These are phyloP conservation scores for Dynastes hyllus DNA, from an alignment of 2,888 invertebrate genomes.

Conservation along the genomic window DNA sequence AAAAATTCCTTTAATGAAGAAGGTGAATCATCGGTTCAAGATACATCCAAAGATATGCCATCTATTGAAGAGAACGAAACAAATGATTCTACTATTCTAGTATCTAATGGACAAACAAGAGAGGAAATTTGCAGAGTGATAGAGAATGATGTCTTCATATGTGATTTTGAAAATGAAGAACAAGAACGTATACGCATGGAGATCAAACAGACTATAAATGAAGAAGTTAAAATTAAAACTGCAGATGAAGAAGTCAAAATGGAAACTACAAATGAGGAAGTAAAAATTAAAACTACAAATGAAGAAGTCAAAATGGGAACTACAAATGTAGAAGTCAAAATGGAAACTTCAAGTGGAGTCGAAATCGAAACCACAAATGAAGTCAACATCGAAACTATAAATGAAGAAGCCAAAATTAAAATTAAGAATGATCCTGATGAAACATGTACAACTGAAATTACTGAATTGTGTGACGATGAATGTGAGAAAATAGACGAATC, in stretches of 20 bases:
- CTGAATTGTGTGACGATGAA: conserved; percentile 55
- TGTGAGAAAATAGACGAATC: conserved; percentile 26
- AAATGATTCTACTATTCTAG: background rate
- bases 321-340: too few species aligned
- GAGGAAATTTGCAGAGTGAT: conserved; percentile 25
- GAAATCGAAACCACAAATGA: too few species aligned
- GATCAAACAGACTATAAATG: background rate
- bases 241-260: too few species aligned
- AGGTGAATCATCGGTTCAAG: conserved; percentile 25
- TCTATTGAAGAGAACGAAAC: background rate
- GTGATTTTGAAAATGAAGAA: conserved; percentile 21
- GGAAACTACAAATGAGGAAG: too few species aligned
- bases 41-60: conserved; percentile 13
- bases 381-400: background rate
- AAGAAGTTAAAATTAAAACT: background rate
- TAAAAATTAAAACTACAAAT: too few species aligned
- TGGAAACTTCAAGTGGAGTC: too few species aligned
- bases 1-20: conserved; percentile 3
- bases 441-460: conserved; percentile 15
- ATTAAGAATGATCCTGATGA: background rate
- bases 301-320: too few species aligned
- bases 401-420: background rate
- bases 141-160: conserved; percentile 31
- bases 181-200: conserved; percentile 7
- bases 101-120: conserved; percentile 10